A percentile compares a stretch with the other conserved stretches of the same genome.
phyloP scores from a whole-genome alignment of 2,797 vertebrate species.

The Apogon talboti region DNA sequence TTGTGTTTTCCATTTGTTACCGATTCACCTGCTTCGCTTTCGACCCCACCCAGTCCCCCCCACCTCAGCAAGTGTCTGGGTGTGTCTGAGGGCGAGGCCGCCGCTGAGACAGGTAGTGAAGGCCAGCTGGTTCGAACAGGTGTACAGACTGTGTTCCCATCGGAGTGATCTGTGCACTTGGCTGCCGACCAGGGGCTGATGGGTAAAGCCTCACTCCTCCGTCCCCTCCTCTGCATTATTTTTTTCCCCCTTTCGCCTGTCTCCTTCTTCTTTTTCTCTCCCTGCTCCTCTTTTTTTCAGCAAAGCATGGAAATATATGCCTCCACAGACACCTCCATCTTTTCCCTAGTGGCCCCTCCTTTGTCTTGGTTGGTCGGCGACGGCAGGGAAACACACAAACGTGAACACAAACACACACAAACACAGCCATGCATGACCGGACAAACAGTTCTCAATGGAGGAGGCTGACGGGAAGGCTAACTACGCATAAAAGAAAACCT shows the following conservation, averaged over 20 bases:
- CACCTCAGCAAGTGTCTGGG: constrained; percentile 36
- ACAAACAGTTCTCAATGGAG: constrained; percentile 66
- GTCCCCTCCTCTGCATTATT: constrained; percentile 45
- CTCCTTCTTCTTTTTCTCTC: constrained; percentile 9
- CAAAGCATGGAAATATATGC: constrained; percentile 29
- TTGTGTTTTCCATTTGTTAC: too few relatives aligned
- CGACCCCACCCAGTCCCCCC: too few relatives aligned
- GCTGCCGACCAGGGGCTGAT: constrained; percentile 89
- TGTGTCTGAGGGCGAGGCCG: constrained; percentile 82
- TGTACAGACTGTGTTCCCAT: constrained; percentile 90
- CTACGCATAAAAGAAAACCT: constrained; percentile 60
- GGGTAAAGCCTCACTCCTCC: constrained; percentile 79
- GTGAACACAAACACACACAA: constrained; percentile 27
- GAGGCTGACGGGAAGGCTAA: constrained; percentile 65
- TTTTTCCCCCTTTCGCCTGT: constrained; percentile 17
- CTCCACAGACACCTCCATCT: constrained; percentile 32
- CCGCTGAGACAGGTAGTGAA: constrained; percentile 88
- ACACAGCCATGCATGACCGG: constrained; percentile 65
- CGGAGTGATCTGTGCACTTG: constrained; percentile 90
- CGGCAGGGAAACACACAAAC: constrained; percentile 1
- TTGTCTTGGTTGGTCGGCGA: constrained; percentile 56
- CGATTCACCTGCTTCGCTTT: too few relatives aligned
- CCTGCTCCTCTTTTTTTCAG: constrained; percentile 21
- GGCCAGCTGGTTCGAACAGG: constrained; percentile 96
- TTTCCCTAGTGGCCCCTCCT: constrained; percentile 36